Conservation (phyloP, 2,113 vertebrate genomes). For the Oryzias curvinotus region DNA sequence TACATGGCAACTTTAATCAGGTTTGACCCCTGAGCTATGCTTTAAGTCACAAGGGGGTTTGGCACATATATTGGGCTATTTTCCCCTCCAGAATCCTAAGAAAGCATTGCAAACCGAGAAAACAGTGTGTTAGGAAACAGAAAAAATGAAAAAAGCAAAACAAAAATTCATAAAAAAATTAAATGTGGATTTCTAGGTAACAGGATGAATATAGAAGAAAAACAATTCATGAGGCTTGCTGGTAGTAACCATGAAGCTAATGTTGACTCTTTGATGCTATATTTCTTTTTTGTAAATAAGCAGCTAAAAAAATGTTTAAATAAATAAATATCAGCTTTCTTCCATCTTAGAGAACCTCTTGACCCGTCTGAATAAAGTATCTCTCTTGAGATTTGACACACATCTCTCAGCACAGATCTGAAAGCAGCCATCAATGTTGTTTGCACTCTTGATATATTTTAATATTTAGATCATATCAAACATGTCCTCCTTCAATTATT, state of each 20-base stretch:
- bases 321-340: slow-evolving; percentile 45
- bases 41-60: too few relatives aligned
- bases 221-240: slow-evolving; percentile 46
- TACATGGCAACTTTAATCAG: slow-evolving; percentile 48
- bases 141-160: slow-evolving; percentile 35
- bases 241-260: slow-evolving; percentile 59
- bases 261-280: slow-evolving; percentile 43
- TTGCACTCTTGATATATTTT: slow-evolving; percentile 76
- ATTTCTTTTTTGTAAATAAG: slow-evolving; percentile 42
- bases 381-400: slow-evolving; percentile 74
- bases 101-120: too few relatives aligned
- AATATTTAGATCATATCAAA: slow-evolving; percentile 76
- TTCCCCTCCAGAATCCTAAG: too few relatives aligned
- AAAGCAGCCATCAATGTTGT: slow-evolving; percentile 69
- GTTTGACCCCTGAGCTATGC: slow-evolving; percentile 18
- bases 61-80: too few relatives aligned
- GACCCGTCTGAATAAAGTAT: slow-evolving; percentile 71
- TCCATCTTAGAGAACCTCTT: slow-evolving; percentile 62
- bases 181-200: slow-evolving; percentile 59
- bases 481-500: slow-evolving; percentile 72
- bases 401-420: slow-evolving; percentile 72
- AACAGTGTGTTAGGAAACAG: not conserved
- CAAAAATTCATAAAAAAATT: slow-evolving; percentile 21
- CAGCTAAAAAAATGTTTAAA: slow-evolving; percentile 30
- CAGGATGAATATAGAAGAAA: slow-evolving; percentile 56